Percentiles rank a stretch among this genome's conserved stretches.
These are phyloP conservation scores for Hydrolagus affinis DNA, from an alignment of 2,113 vertebrate species.

Conservation along the genomic window DNA sequence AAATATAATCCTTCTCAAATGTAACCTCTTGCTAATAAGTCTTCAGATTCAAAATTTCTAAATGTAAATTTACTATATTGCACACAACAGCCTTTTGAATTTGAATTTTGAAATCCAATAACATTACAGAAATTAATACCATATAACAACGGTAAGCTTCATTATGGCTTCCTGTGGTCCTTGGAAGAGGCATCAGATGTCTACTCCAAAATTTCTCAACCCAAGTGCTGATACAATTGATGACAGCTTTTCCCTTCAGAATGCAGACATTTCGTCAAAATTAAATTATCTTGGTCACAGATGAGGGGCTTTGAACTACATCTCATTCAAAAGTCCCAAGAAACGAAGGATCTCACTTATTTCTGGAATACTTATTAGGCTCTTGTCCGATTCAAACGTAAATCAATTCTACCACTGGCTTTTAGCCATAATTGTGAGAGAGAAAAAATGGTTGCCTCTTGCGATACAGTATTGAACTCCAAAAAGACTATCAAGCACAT, in stretches of 20 bases:
- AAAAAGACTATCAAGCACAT: too few relatives aligned
- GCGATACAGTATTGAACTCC: too few relatives aligned
- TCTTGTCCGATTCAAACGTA: background rate
- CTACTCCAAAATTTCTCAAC: background rate
- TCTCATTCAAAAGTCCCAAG: conserved; percentile 9
- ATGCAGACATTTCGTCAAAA: conserved; percentile 11
- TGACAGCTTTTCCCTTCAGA: conserved; percentile 19
- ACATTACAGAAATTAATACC: background rate
- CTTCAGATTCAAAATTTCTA: background rate
- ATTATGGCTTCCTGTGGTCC: background rate
- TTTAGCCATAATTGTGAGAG: too few relatives aligned
- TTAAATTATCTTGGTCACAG: conserved; percentile 12
- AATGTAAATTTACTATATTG: background rate
- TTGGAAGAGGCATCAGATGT: background rate
- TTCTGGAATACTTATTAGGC: background rate
- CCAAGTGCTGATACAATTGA: background rate
- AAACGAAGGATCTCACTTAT: conserved; percentile 17
- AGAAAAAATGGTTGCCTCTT: too few relatives aligned
- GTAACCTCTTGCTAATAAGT: background rate
- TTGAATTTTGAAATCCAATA: background rate
- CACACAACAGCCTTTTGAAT: background rate
- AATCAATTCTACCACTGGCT: too few relatives aligned
- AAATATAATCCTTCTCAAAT: background rate
- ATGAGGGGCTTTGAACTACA: conserved; percentile 17
- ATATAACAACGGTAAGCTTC: background rate